phyloP scores from a whole-genome alignment of 37 sponge, comb jelly and placozoan species.

The Mnemiopsis leidyi region DNA sequence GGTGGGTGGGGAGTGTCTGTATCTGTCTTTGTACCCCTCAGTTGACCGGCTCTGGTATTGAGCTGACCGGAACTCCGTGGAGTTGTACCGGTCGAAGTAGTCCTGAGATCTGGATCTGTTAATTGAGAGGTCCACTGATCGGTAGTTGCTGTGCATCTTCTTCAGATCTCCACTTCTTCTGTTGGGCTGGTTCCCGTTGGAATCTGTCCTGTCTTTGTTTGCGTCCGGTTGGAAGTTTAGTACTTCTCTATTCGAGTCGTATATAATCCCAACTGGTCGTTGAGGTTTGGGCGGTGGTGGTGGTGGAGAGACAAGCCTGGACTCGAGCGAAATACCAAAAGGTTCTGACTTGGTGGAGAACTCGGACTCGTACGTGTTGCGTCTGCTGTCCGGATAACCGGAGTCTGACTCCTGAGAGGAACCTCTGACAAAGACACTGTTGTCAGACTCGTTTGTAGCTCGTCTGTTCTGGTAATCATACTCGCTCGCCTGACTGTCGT shows the following conservation, averaged over 20 bases:
- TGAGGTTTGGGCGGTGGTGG: slow-evolving; percentile 61
- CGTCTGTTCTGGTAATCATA: not conserved
- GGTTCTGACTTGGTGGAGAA: slow-evolving; percentile 28
- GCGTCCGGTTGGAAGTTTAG: not conserved
- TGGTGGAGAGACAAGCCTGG: not conserved
- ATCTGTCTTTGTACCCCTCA: slow-evolving; percentile 33
- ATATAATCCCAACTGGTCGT: slow-evolving; percentile 37
- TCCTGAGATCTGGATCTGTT: slow-evolving; percentile 52
- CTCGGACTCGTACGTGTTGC: slow-evolving; percentile 11
- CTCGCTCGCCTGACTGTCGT: not conserved
- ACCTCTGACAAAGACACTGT: not conserved
- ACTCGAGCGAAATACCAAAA: slow-evolving; percentile 1
- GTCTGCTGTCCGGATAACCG: not conserved
- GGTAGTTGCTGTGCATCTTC: slow-evolving; percentile 38
- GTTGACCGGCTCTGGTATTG: not conserved
- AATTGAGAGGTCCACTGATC: slow-evolving; percentile 8
- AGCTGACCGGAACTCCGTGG: not conserved
- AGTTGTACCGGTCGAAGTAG: slow-evolving; percentile 58
- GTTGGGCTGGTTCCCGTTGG: not conserved
- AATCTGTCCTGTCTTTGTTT: not conserved
- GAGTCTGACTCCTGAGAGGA: not conserved
- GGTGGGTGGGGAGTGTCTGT: slow-evolving; percentile 60
- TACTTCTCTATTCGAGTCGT: not conserved
- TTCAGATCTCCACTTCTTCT: slow-evolving; percentile 35
- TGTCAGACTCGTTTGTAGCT: not conserved